A percentile compares a stretch with the other conserved stretches of the same genome.
Conservation (phyloP, 2,797 vertebrate species). For the Aulostomus chinensis region DNA sequence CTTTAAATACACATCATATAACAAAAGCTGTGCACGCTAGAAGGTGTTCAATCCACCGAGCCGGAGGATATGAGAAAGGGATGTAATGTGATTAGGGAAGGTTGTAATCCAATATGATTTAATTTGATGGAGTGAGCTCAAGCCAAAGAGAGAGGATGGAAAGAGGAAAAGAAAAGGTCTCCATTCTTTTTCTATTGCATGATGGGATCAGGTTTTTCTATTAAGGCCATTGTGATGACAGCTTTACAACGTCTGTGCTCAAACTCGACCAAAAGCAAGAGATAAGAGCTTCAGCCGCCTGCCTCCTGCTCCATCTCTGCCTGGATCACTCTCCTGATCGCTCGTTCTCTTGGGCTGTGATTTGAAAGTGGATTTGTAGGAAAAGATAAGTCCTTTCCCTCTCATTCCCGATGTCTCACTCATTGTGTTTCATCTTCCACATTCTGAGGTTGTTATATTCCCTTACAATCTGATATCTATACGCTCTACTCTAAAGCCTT, state of each 20-base stretch:
- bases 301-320: slow-evolving; percentile 16
- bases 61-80: slow-evolving; percentile 51
- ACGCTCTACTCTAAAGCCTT: slow-evolving; percentile 21
- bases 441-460: slow-evolving; percentile 13
- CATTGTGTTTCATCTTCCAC: slow-evolving; percentile 1
- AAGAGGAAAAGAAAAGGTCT: slow-evolving; percentile 5
- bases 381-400: slow-evolving; percentile 21
- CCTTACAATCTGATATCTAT: slow-evolving; percentile 19
- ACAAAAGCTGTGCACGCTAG: slow-evolving; percentile 11
- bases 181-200: slow-evolving; percentile 26
- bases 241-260: slow-evolving; percentile 48
- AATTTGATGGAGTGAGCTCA: slow-evolving; percentile 45
- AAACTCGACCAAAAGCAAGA: slow-evolving; percentile 35
- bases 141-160: slow-evolving; percentile 21
- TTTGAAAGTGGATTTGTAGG: slow-evolving; percentile 44
- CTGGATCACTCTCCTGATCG: slow-evolving; percentile 17
- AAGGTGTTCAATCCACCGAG: slow-evolving; percentile 38
- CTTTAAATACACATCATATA: slow-evolving; percentile 37
- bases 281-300: slow-evolving; percentile 30
- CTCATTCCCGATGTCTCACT: too few relatives aligned
- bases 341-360: slow-evolving; percentile 6
- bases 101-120: slow-evolving; percentile 54
- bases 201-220: slow-evolving; percentile 58
- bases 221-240: slow-evolving; percentile 48
- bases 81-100: slow-evolving; percentile 55